Base-by-base conservation (phyloP, 23 tunicate genomes). In the Diplosoma virens region DNA sequence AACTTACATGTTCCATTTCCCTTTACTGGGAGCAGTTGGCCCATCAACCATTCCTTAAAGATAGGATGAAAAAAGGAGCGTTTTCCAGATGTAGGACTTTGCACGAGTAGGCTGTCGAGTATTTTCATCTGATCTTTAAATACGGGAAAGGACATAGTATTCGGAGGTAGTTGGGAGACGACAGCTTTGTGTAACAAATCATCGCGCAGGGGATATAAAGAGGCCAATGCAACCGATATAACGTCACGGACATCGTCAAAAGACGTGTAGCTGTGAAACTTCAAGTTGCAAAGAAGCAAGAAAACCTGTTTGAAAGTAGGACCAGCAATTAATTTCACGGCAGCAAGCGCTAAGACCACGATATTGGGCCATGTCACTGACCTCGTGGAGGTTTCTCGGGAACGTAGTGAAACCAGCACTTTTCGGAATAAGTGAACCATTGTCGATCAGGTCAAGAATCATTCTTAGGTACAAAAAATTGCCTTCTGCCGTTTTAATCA, bases 161-260 rank as follows among this genome's bases (percentile, higher is more conserved):
- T 74, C 16, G 79, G 82, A 1, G 71, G 79, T 0, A 63, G 30
- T 2, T 79, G 93, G 67, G 84, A 66, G 59, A 63, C 32, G 26
- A 86, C 69, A 7, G 94, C 85, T 80, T 93, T 89, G 65, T 84
- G 90, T 6, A 95, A 33, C 46, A 89, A 93, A 28, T 95, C 93
- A 60, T 95, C 99, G 50, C 74, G 77, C 17, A 95, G 73, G 7
- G 99, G 99, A 63, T 95, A 95, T 30, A 95, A 78, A 1, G 96
- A 82, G 3, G 99, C 99, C 3, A 95, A 48, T 0, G 93, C 83
- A 33, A 95, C 87, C 14, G 93, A 73, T 2, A 95, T 32, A 5
- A 95, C 60, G 76, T 81, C 92, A 9, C 84, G 75, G 11, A 84
- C 95, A 2, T 95, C 84, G 35, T 80, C 87, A 59, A 81, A 95